Evolutionary conservation across 2,113 vertebrate species (phyloP), one percentile per base, ranked within the genome.

Genomic region (Clupea harengus): DNA sequence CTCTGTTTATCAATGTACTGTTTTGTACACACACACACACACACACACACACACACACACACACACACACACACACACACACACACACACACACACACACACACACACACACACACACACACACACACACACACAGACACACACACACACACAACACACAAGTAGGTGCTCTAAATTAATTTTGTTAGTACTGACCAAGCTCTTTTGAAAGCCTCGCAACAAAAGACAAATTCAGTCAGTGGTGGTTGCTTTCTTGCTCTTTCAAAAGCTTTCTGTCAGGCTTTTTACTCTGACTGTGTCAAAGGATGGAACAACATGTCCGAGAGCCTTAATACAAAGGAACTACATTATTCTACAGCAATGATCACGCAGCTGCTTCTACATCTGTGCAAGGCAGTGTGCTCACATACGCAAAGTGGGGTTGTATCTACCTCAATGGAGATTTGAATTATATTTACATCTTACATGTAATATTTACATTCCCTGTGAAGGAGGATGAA

Each of bases 251-350:
- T 39, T 6, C 78, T 75, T 60, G 18, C 10, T 32, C 64, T 84
- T 67, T 52, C 83, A 81, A 72, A 72, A 72, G 64, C 64, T n/a
- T 83, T 83, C 67, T 90, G 75, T 17, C 67, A 81, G 45, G 46
- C 46, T 78, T 83, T 82, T 83, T 52, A 80, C 44, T 85, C 64
- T 82, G 60, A 84, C 85, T 85, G 54, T 81, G 82, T 88, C 54
- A 57, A 84, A 89, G 80, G n/a, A 39, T 11, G n/a, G 82, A 86
- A 82, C 85, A 86, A 67, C 25, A 78, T 86, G 54, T 75, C 86
- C 83, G 82, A 88, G 87, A 89, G 83, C 57, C 25, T 20, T 57
- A 81, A 52, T 54, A 89, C 81, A 89, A 90, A 85, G 81, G 83
- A 89, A 47, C 39, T 39, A 1, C 39, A 39, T 39, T 49, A 82